These are phyloP conservation scores for Cyanocitta stelleri DNA, from an alignment of 2,113 vertebrate genomes.

Conservation along the genomic window DNA sequence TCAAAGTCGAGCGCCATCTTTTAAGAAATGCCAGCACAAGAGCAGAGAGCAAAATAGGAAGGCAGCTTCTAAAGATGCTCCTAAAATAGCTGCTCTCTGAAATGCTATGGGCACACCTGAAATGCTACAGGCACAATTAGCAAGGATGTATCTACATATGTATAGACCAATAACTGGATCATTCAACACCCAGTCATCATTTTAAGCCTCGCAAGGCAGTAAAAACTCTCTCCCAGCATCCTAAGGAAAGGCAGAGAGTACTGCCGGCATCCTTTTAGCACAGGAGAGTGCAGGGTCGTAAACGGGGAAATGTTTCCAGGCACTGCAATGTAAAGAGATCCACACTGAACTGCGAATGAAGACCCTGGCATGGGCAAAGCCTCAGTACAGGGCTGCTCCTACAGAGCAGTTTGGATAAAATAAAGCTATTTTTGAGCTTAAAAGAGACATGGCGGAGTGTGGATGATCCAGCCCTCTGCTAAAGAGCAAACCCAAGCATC, in stretches of 20 bases:
- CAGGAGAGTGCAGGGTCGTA: rapidly evolving
- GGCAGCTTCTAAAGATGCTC: neutral
- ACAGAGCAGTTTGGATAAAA: neutral
- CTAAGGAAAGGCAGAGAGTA: neutral
- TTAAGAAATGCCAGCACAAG: neutral
- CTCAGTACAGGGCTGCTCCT: neutral
- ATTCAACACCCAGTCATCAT: neutral
- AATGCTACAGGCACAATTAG: neutral
- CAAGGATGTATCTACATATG: neutral
- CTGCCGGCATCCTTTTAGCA: neutral
- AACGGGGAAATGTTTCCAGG: neutral
- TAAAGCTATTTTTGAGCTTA: neutral
- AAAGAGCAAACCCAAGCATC: neutral
- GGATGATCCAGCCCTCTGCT: neutral
- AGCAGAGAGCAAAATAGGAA: neutral
- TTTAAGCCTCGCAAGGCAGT: neutral
- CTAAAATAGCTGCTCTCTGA: neutral
- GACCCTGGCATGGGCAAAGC: neutral
- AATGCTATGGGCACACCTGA: neutral
- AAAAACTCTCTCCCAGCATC: neutral
- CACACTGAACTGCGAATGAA: rapidly evolving
- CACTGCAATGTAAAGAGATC: neutral
- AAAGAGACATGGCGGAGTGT: neutral
- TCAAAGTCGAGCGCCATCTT: neutral
- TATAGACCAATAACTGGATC: neutral